A percentile compares a stretch with the other conserved stretches of the same genome.
Conservation (phyloP, 2,113 vertebrate genomes). For the Nerophis ophidion region DNA sequence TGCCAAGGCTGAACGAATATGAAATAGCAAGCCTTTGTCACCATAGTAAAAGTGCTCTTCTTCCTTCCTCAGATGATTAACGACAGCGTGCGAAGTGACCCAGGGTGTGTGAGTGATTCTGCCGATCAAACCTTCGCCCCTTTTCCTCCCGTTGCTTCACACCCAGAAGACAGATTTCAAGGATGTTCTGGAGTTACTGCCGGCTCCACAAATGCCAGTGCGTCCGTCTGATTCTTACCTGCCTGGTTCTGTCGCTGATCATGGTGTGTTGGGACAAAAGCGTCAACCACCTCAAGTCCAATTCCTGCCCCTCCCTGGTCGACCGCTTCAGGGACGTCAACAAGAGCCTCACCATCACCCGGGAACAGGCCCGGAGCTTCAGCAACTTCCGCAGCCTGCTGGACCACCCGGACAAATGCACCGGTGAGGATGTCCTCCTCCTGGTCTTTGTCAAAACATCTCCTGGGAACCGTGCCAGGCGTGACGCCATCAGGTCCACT, state of each 20-base stretch:
- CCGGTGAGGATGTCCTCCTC: constrained; percentile 77
- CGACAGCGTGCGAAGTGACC: neutral
- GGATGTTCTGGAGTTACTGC: constrained; percentile 78
- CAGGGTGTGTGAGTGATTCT: neutral
- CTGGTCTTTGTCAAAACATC: constrained; percentile 87
- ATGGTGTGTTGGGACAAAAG: constrained; percentile 82
- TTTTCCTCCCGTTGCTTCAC: neutral
- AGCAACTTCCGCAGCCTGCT: constrained; percentile 79
- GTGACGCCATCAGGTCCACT: constrained; percentile 81
- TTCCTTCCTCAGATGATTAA: constrained; percentile 26
- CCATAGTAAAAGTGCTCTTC: neutral
- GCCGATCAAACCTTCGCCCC: neutral
- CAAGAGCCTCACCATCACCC: constrained; percentile 76
- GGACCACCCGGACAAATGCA: constrained; percentile 82
- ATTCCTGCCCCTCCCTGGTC: constrained; percentile 84
- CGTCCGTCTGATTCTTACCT: constrained; percentile 76
- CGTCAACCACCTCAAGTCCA: constrained; percentile 81
- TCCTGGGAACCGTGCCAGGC: constrained; percentile 77
- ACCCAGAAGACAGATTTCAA: constrained; percentile 47
- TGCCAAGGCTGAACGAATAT: too few relatives aligned
- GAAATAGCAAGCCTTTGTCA: neutral
- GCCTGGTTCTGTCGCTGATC: constrained; percentile 78
- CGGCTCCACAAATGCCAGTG: constrained; percentile 78
- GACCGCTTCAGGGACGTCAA: constrained; percentile 83
- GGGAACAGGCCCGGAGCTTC: constrained; percentile 59